Evolutionary conservation across 2,113 vertebrate genomes (phyloP).

Genomic region (Platichthys flesus): DNA sequence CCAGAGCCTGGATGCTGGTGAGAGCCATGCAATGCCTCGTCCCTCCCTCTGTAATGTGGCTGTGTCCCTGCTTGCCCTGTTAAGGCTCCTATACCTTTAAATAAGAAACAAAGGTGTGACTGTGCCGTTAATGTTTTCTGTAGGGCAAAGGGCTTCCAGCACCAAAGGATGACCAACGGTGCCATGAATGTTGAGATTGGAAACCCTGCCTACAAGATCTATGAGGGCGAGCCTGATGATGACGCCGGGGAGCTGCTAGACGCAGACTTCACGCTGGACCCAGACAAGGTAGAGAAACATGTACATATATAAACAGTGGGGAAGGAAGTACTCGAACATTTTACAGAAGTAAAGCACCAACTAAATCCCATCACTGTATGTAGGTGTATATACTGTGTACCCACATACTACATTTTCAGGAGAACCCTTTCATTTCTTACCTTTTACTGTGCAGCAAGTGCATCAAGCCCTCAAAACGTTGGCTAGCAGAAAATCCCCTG

Average conservation of each 20-base stretch:
- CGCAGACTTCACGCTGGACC: conserved; percentile 93
- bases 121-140: neutral
- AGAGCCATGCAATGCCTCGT: conserved; percentile 55
- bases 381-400: neutral
- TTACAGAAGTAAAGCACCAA: neutral
- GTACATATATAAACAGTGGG: neutral
- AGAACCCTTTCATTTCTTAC: no score
- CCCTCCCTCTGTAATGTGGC: conserved; percentile 57
- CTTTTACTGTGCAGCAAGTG: no score
- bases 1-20: conserved; percentile 61
- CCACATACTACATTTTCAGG: neutral
- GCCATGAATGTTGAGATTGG: conserved; percentile 98
- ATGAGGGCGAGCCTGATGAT: conserved; percentile 93
- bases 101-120: conserved; percentile 3
- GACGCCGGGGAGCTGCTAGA: conserved; percentile 95
- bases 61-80: conserved; percentile 57
- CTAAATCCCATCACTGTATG: no score
- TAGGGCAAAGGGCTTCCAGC: conserved; percentile 97
- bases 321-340: neutral
- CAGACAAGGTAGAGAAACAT: conserved; percentile 88
- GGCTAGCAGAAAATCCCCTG: no score
- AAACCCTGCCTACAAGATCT: conserved; percentile 98
- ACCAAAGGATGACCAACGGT: conserved; percentile 96
- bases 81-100: neutral
- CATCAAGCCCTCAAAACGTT: no score